These are phyloP conservation scores for Antheraea yamamai DNA, from an alignment of 2,888 invertebrate genomes.

Conservation along the genomic window DNA sequence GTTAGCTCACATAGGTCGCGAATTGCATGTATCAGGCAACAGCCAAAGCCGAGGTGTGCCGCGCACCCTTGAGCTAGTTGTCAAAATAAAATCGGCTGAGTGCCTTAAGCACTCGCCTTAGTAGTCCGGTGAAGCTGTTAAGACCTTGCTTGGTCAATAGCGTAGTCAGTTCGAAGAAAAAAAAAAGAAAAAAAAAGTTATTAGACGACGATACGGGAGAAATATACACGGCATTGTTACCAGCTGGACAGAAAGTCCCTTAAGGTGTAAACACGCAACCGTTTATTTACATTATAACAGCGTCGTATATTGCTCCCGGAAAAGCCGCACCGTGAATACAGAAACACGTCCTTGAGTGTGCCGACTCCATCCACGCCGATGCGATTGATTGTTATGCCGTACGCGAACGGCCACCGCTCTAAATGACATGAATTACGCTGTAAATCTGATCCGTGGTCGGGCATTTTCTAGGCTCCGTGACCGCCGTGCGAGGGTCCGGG, in stretches of 20 bases:
- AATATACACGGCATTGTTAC: neutral
- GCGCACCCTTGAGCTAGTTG: too few relatives aligned
- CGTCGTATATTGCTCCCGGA: slow-evolving; percentile 35
- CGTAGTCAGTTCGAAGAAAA: too few relatives aligned
- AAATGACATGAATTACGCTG: slow-evolving; percentile 17
- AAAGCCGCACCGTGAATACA: slow-evolving; percentile 27
- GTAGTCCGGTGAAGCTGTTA: too few relatives aligned
- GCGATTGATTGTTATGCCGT: neutral
- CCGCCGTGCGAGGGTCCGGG: neutral
- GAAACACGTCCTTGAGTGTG: slow-evolving; percentile 26
- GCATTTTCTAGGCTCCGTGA: slow-evolving; percentile 9
- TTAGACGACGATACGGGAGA: too few relatives aligned
- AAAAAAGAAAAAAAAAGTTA: too few relatives aligned
- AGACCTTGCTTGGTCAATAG: too few relatives aligned
- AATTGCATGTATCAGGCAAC: too few relatives aligned
- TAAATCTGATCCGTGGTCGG: slow-evolving; percentile 5
- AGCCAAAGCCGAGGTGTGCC: too few relatives aligned
- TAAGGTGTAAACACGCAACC: neutral
- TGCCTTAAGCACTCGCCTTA: too few relatives aligned
- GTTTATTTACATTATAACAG: slow-evolving; percentile 11
- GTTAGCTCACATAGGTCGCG: too few relatives aligned
- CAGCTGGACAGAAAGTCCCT: neutral
- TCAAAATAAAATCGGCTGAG: too few relatives aligned
- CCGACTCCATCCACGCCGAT: slow-evolving; percentile 1
- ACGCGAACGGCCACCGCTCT: slow-evolving; percentile 16